These are phyloP conservation scores for Ianthella basta DNA, from an alignment of 37 sponge, comb jelly and placozoan species.

Conservation along the genomic window DNA sequence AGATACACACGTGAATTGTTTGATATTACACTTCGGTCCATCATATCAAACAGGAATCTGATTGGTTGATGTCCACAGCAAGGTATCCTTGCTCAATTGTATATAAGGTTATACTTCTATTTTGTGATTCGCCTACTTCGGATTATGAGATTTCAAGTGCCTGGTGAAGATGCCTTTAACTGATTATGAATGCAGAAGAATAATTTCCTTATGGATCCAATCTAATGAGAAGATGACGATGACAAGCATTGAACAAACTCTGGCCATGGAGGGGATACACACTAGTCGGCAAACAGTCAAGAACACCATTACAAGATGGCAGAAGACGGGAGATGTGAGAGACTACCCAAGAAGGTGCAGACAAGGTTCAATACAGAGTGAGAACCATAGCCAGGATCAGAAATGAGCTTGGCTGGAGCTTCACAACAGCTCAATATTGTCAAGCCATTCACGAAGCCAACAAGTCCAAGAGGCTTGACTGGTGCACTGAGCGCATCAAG, in stretches of 20 bases:
- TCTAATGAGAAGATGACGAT: too few species aligned
- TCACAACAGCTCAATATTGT: constrained; percentile 17
- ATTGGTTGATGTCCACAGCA: too few species aligned
- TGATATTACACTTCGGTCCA: too few species aligned
- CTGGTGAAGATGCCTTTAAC: too few species aligned
- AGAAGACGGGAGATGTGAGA: not conserved
- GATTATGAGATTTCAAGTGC: too few species aligned
- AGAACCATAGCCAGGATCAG: constrained; percentile 4
- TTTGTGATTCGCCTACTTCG: too few species aligned
- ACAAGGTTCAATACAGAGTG: not conserved
- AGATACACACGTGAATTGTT: too few species aligned
- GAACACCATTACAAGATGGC: not conserved
- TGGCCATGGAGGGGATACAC: constrained; percentile 8
- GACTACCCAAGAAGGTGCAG: not conserved
- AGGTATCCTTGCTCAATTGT: too few species aligned
- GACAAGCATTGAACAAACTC: not conserved
- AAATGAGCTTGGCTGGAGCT: constrained; percentile 18
- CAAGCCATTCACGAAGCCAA: constrained; percentile 15
- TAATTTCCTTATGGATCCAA: too few species aligned
- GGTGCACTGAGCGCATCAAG: not conserved
- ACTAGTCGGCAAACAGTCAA: not conserved
- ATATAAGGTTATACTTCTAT: too few species aligned
- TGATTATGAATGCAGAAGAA: too few species aligned
- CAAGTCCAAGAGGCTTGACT: constrained; percentile 20
- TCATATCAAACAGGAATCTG: too few species aligned